Evolutionary conservation across 1,140 invertebrate species (phyloP), one percentile per base, ranked within the genome.

Genomic region (Drosophila quadrilineata): DNA sequence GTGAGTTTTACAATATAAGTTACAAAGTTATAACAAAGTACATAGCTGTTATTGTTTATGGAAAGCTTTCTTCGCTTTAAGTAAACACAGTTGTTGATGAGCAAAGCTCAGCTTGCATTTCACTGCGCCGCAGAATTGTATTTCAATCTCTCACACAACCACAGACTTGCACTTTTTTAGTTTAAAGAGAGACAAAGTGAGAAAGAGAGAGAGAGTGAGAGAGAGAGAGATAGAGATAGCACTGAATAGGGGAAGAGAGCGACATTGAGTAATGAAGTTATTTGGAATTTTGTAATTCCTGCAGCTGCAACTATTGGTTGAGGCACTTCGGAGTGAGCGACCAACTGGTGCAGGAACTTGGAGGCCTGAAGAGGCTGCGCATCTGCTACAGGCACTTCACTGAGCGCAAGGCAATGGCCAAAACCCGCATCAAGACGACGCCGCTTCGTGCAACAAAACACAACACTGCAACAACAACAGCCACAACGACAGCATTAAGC

Each of bases 361-460:
- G 80, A 29, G 80, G 80, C n/a, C 53, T 86, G 46, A 59, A 62
- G 33, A 87, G 77, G 56, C 73, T 86, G 49, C 82, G 82, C 66
- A 87, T 86, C 69, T 87, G 84, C 65, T 59, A 49, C 19, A 56
- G 65, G 45, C 85, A 87, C 33, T 84, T 87, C 26, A 66, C 57
- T 45, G 65, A 75, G 53, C 53, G 68, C 29, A 56, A 79, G 46
- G 64, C 62, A 43, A 88, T 88, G 87, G 87, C 87, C 59, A 88
- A 88, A 43, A 88, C 87, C 46, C 80, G 87, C 60, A 88, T 88
- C 41, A 88, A 88, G 64, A 88, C 75, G 35, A 88, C 86, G 57
- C 87, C 87, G 49, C 58, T 86, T 46, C 87, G 87, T 40, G 50
- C 65, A 24, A 33, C 75, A n/a, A 88, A 88, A 69, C 71, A 54